Evolutionary conservation across 2,797 vertebrate genomes (phyloP), one percentile per base, ranked within the genome.

Genomic region (Argentina silus): DNA sequence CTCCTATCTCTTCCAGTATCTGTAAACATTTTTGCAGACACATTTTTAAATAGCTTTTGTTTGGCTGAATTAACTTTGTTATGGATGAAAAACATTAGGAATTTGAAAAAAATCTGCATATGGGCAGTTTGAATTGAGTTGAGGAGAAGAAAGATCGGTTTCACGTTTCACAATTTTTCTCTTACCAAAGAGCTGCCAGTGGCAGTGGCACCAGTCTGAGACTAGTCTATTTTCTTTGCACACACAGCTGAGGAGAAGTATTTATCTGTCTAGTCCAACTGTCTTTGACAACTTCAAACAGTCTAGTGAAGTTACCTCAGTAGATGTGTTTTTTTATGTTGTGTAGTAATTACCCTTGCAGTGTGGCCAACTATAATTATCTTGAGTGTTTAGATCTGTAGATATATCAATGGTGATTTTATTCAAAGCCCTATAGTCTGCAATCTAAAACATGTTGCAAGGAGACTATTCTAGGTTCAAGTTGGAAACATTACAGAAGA

Each of bases 301-400:
- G 79, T 83, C 81, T 76, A 83, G 83, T 78, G 74, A 79, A 67
- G 79, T 77, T 61, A 73, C 75, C 84, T 83, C 73, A 67, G 73
- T 79, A 62, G 27, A 61, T 53, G 76, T 70, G 67, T 77, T 56
- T 61, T 74, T 79, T 78, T 44, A 82, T 76, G 73, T 80, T 80
- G 71, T 70, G 70, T 74, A 64, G 83, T 91, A 90, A 92, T 91
- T 82, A 67, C 73, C 66, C 80, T 36, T 10, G 78, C 69, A 3
- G 82, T 82, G n/a, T 44, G 44, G 56, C 63, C 68, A 81, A 83
- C 88, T 91, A 72, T 89, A 92, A 93, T 93, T 93, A 92, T 84
- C 76, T 79, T 45, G 45, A 82, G 79, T 85, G 85, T 89, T 85
- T 62, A 87, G 87, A 89, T 87, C 77, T 87, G 71, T 70, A 85